Evolutionary conservation across 1,140 invertebrate species (phyloP).

Genomic region (Subanguina moxae): DNA sequence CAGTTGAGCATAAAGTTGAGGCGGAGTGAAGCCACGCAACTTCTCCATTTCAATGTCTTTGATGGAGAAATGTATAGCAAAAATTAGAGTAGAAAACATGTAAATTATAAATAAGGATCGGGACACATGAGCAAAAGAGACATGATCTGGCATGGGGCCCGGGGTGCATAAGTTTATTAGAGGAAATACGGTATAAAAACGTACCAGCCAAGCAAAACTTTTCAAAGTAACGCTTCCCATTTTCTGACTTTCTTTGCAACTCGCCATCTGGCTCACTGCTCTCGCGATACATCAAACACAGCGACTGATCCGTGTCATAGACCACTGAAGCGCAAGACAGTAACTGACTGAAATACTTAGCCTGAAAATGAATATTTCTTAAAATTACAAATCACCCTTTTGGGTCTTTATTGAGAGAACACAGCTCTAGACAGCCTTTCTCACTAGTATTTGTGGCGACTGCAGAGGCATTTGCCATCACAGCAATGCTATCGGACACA

Average conservation of each 20-base stretch:
- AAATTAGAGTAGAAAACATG: too few relatives aligned
- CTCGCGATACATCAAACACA: conserved; percentile 30
- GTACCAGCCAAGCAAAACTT: conserved; percentile 54
- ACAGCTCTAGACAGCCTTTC: conserved; percentile 32
- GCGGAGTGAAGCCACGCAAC: too few relatives aligned
- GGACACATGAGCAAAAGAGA: too few relatives aligned
- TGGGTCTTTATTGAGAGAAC: conserved; percentile 29
- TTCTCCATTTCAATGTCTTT: too few relatives aligned
- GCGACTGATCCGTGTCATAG: conserved; percentile 28
- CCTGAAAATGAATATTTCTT: not conserved
- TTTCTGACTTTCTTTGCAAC: conserved; percentile 21
- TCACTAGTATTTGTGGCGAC: conserved; percentile 28
- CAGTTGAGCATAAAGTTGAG: too few relatives aligned
- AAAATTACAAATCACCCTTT: not conserved
- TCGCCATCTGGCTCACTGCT: conserved; percentile 27
- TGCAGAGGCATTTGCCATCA: conserved; percentile 19
- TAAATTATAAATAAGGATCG: too few relatives aligned
- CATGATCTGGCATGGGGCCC: not conserved
- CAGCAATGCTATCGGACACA: conserved; percentile 26
- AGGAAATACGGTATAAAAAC: too few relatives aligned
- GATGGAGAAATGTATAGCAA: too few relatives aligned
- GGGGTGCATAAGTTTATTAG: not conserved
- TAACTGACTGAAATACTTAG: not conserved
- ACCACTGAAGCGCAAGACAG: conserved; percentile 26
- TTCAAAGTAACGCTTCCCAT: conserved; percentile 51